Base-by-base conservation (phyloP, 2,113 vertebrate species). In the Microcebus jonahi region DNA sequence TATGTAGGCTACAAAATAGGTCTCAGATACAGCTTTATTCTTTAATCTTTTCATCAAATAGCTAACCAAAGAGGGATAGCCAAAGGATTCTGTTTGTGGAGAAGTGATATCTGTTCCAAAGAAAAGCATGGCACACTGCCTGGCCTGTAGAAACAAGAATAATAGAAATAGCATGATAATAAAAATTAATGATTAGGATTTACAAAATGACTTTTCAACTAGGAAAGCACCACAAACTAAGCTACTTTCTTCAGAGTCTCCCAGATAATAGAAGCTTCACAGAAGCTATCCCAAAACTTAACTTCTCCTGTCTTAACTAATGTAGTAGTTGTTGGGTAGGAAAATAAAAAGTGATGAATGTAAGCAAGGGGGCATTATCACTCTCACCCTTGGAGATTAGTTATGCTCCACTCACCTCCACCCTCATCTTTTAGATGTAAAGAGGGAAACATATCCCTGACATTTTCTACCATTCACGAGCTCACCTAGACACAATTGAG, bases 11-110 rank as follows among this genome's bases (percentile, higher is more conserved):
- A 95, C 96, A 97, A 96, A 97, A 97, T 95, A 91, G 92, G 88
- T 88, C 92, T 95, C 87, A 96, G 95, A 96, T 96, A 96, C 92
- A 97, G 97, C 92, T 97, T 96, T 95, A 95, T 96, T 96, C 96
- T 97, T 97, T 97, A 97, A 98, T 97, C 97, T 97, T 98, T 98
- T 98, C 95, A 97, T 97, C 96, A 97, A 92, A 96, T 86, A 97
- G 93, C 94, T 95, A 84, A 86, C 77, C 80, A 97, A 91, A 96
- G 83, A 36, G 6, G 61, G 73, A 88, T 36, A 94, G 87, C 83
- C 87, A 95, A 95, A 96, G 53, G 88, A 94, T 87, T 94, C 61
- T 90, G 81, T 96, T 95, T 90, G 70, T 94, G 21, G 76, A 97
- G 53, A 96, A 96, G 70, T 73, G 67, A 80, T 97, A 92, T 75